A percentile compares a stretch with the other conserved stretches of the same genome.
These are phyloP conservation scores for Podarcis cretensis DNA, from an alignment of 2,113 vertebrate genomes.

Conservation along the genomic window DNA sequence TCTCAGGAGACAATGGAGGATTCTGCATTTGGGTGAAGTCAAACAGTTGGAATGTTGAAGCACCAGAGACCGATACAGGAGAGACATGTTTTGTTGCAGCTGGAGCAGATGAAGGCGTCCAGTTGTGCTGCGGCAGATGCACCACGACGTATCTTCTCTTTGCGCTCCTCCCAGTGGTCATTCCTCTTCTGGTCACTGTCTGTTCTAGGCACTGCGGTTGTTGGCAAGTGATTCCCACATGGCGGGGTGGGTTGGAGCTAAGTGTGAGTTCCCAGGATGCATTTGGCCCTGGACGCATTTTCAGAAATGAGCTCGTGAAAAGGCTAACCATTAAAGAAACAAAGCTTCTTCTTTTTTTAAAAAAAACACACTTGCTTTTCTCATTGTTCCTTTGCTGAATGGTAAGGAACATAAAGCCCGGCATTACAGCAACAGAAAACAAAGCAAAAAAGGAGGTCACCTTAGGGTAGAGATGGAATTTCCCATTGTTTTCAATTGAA, in stretches of 20 bases:
- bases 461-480: neutral
- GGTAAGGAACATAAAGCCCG: neutral
- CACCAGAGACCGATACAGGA: too few relatives aligned
- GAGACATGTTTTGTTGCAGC: too few relatives aligned
- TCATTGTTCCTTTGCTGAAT: neutral
- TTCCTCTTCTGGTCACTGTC: too few relatives aligned
- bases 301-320: neutral
- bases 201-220: too few relatives aligned
- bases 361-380: neutral
- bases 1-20: too few relatives aligned
- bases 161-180: too few relatives aligned
- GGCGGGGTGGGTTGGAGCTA: neutral
- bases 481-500: constrained; percentile 9
- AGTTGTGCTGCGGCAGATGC: too few relatives aligned
- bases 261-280: neutral
- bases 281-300: neutral
- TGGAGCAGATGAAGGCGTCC: too few relatives aligned
- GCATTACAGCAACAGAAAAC: neutral
- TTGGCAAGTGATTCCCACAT: too few relatives aligned
- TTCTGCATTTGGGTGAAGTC: too few relatives aligned
- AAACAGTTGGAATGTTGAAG: too few relatives aligned
- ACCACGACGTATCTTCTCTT: too few relatives aligned
- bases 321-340: neutral
- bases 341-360: neutral
- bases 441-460: neutral